These are phyloP conservation scores for Drosophila nikananu DNA, from an alignment of 1,140 invertebrate species.

Conservation along the genomic window DNA sequence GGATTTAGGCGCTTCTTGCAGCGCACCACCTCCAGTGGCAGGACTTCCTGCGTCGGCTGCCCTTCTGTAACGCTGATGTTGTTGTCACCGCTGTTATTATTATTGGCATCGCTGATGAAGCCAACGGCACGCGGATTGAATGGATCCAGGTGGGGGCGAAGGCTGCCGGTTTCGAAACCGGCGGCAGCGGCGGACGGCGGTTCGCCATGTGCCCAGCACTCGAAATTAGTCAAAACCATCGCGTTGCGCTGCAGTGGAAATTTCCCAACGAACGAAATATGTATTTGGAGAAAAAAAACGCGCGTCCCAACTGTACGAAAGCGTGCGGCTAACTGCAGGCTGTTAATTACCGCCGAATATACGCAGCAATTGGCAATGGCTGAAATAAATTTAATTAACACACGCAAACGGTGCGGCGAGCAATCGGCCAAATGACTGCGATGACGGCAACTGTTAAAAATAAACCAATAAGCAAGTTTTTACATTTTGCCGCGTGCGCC, in stretches of 20 bases:
- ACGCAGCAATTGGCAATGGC: slow-evolving; percentile 62
- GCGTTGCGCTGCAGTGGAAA: slow-evolving; percentile 62
- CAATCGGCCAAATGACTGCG: slow-evolving; percentile 47
- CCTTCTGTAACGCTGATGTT: slow-evolving; percentile 51
- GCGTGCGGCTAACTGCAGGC: slow-evolving; percentile 46
- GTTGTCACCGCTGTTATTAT: slow-evolving; percentile 58
- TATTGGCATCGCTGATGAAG: slow-evolving; percentile 58
- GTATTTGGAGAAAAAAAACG: slow-evolving; percentile 18
- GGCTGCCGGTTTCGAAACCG: slow-evolving; percentile 59
- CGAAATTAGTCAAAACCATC: slow-evolving; percentile 84
- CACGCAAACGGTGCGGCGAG: slow-evolving; percentile 38
- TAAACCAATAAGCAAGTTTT: slow-evolving; percentile 74
- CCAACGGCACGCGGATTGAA: slow-evolving; percentile 78
- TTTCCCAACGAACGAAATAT: slow-evolving; percentile 59
- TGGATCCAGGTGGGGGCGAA: slow-evolving; percentile 58
- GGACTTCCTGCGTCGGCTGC: slow-evolving; percentile 42
- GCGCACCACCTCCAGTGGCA: slow-evolving; percentile 38
- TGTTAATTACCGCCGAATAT: slow-evolving; percentile 66
- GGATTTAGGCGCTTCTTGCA: slow-evolving; percentile 75
- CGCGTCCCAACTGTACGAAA: slow-evolving; percentile 42
- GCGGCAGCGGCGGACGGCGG: slow-evolving; percentile 29
- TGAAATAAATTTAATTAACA: slow-evolving; percentile 73
- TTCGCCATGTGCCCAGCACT: slow-evolving; percentile 84
- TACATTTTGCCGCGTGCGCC: slow-evolving; percentile 61
- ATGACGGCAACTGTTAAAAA: slow-evolving; percentile 82